Evolutionary conservation across 2,797 vertebrate genomes (phyloP), one percentile per base, ranked within the genome.

Genomic region (Sebastes hubbsi): DNA sequence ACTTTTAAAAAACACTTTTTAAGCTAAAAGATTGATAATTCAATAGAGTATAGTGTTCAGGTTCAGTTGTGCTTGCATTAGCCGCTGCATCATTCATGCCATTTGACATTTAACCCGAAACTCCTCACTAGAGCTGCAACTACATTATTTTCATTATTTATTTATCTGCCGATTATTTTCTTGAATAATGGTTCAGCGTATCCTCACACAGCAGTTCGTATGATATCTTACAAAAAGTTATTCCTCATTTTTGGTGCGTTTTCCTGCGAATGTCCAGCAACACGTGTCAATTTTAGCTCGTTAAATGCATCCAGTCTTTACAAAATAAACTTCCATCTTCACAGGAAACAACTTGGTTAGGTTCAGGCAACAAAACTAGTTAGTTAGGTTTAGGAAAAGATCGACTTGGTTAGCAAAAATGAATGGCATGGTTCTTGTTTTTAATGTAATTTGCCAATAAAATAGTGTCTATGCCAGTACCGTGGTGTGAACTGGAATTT

Each of bases 221-320:
- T 52, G 46, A 20, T 52, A 52, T n/a, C 20, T 52, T 46, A 2
- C 38, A 0, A 42, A 14, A 49, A 52, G 8, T 52, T 52, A 52
- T n/a, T 52, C 46, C 46, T 52, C 18, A 52, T 52, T n/a, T 52
- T 52, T 52, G 0, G 20, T 52, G 46, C 0, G 20, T 52, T 52
- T 20, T 52, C 46, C 46, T 52, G 46, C 42, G 3, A 52, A 52
- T 52, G 20, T n/a, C 46, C 46, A 52, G 46, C 46, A 52, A 52
- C 46, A n/a, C 20, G 8, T 52, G 46, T 8, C 0, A 0, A 49
- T 20, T 49, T 49, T 4, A 3, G 6, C 18, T 49, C 0, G 3
- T 49, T 49, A 2, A 4, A 49, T 52, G 14, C 38, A 42, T 42
- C 38, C 38, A 42, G 38, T 3, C 14, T 42, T 42, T 42, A 0